Conservation (phyloP, 1,140 invertebrate species). For the Heliconius eleuchia region DNA sequence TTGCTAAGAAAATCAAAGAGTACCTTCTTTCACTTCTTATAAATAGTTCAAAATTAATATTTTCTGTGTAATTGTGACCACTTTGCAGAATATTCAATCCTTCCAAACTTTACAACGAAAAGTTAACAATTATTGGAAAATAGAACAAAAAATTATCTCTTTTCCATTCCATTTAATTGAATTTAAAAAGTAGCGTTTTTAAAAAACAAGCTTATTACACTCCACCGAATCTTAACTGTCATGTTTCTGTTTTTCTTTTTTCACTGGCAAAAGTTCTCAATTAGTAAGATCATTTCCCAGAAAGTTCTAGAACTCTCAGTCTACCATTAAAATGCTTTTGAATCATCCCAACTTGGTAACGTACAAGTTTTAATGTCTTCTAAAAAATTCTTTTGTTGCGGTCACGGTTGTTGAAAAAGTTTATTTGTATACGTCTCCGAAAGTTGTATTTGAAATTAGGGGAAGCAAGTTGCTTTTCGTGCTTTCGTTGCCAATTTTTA, state of each 20-base stretch:
- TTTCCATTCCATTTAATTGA: background rate
- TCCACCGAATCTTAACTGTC: background rate
- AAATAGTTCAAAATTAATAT: too few relatives aligned
- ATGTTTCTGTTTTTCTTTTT: slow-evolving; percentile 18
- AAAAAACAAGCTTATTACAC: slow-evolving; percentile 6
- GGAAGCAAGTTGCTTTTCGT: background rate
- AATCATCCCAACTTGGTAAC: slow-evolving; percentile 32
- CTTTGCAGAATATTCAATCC: background rate
- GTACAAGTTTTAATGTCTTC: slow-evolving; percentile 39
- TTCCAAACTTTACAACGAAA: background rate
- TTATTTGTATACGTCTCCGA: background rate
- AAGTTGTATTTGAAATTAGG: slow-evolving; percentile 12
- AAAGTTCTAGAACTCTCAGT: slow-evolving; percentile 22
- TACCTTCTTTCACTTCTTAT: too few relatives aligned
- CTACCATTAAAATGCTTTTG: slow-evolving; percentile 33
- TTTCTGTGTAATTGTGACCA: background rate
- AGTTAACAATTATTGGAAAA: background rate
- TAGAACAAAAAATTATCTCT: slow-evolving; percentile 5
- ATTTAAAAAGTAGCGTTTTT: background rate
- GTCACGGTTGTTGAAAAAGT: slow-evolving; percentile 21
- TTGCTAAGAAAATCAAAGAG: too few relatives aligned
- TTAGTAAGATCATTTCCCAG: slow-evolving; percentile 28
- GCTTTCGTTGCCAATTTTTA: too few relatives aligned
- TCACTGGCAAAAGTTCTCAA: slow-evolving; percentile 24
- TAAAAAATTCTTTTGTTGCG: slow-evolving; percentile 34